phyloP scores from a whole-genome alignment of 1,140 invertebrate species.

The Riptortus pedestris region DNA sequence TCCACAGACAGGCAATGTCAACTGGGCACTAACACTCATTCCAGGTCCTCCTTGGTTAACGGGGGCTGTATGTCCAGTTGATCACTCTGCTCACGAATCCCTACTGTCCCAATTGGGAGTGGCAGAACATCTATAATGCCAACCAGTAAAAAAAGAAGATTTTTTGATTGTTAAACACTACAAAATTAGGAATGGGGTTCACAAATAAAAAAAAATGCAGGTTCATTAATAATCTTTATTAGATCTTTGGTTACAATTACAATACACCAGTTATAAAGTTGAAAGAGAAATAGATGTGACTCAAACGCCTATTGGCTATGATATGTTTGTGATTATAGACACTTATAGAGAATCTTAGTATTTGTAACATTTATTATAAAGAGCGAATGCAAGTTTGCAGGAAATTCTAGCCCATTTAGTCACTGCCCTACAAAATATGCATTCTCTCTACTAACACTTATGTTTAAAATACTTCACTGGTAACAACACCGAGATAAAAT shows the following conservation, averaged over 20 bases:
- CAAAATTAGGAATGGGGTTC: background rate
- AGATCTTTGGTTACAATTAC: conserved; percentile 6
- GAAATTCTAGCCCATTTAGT: no score
- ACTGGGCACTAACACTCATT: no score
- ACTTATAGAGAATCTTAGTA: background rate
- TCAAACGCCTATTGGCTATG: background rate
- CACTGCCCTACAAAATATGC: no score
- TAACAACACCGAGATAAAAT: conserved; percentile 13
- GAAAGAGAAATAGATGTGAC: background rate
- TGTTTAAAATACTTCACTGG: conserved; percentile 1
- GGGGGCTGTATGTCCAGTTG: no score
- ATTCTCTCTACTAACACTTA: background rate
- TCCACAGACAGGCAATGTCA: no score
- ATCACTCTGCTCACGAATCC: no score
- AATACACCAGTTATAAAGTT: background rate
- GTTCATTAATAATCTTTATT: conserved; percentile 14
- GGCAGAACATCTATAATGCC: no score
- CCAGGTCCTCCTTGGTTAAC: no score
- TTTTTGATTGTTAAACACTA: no score
- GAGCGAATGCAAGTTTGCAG: background rate
- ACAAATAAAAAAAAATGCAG: background rate
- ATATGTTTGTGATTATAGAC: background rate
- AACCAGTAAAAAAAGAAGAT: no score
- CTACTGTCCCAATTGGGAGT: no score
- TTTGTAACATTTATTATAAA: background rate